Percentiles rank a stretch among this genome's conserved stretches.
Evolutionary conservation across 2,888 invertebrate genomes (phyloP).

Genomic region (Parnassius glacialis): DNA sequence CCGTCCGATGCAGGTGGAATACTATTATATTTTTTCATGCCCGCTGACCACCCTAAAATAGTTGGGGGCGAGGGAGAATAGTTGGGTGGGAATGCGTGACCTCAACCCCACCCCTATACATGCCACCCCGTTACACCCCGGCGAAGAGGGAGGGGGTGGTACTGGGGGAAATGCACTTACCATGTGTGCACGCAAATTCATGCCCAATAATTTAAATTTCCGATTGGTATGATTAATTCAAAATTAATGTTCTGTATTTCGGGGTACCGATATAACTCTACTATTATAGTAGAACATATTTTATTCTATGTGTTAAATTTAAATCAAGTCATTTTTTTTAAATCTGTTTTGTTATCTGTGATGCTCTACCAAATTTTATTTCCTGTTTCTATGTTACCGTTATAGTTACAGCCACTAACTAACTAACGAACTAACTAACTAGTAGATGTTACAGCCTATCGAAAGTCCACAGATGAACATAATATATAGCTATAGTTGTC

Average conservation of each 20-base stretch:
- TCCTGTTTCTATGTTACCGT: no score
- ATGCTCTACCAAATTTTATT: no score
- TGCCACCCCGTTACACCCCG: conserved; percentile 34
- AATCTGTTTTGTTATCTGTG: no score
- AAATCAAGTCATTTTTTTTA: no score
- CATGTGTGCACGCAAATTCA: conserved; percentile 77
- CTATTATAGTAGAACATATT: conserved; percentile 26
- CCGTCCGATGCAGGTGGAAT: conserved; percentile 73
- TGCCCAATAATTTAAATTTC: conserved; percentile 79
- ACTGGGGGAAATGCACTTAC: conserved; percentile 52
- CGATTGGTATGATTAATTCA: conserved; percentile 71
- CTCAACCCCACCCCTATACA: conserved; percentile 44
- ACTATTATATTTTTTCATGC: conserved; percentile 72
- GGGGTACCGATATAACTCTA: conserved; percentile 24
- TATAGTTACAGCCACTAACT: no score
- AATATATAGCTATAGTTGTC: no score
- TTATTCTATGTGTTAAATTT: not conserved
- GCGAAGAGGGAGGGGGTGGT: conserved; percentile 32
- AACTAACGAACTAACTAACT: no score
- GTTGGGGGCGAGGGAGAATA: conserved; percentile 63
- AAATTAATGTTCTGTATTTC: conserved; percentile 59
- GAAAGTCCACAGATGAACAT: no score
- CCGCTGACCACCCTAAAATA: conserved; percentile 73
- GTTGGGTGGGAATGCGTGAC: conserved; percentile 65
- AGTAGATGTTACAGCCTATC: no score